These are phyloP conservation scores for Caerostris extrusa DNA, from an alignment of 1,140 invertebrate genomes.

Conservation along the genomic window DNA sequence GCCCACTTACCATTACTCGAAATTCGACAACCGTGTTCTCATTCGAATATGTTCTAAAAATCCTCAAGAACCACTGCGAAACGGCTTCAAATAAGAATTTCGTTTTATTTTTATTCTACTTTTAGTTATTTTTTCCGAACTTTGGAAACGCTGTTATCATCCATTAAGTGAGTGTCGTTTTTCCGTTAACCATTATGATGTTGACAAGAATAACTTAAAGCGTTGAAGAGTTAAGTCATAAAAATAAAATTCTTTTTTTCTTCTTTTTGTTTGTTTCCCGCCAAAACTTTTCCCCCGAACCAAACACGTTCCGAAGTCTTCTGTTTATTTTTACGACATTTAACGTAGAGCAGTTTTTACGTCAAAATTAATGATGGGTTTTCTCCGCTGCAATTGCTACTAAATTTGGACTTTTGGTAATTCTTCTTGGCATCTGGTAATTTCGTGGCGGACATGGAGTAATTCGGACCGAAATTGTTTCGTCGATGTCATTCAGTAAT, in stretches of 20 bases:
- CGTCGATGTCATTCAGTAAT: neutral
- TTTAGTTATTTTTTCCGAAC: neutral
- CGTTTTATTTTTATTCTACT: neutral
- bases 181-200: neutral
- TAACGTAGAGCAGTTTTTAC: neutral
- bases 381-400: neutral
- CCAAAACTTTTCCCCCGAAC: neutral
- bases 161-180: neutral
- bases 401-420: neutral
- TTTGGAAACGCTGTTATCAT: neutral
- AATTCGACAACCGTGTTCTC: neutral
- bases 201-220: neutral
- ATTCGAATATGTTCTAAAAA: neutral
- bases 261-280: neutral
- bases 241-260: neutral
- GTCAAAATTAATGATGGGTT: neutral
- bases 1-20: neutral
- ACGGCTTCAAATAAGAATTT: neutral
- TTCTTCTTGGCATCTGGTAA: neutral
- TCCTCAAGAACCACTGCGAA: neutral
- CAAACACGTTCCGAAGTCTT: neutral
- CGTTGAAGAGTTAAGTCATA: neutral
- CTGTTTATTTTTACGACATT: neutral
- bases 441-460: neutral
- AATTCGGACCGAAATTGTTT: neutral